Conservation (phyloP, 2,888 invertebrate genomes). For the Trissolcus japonicus region DNA sequence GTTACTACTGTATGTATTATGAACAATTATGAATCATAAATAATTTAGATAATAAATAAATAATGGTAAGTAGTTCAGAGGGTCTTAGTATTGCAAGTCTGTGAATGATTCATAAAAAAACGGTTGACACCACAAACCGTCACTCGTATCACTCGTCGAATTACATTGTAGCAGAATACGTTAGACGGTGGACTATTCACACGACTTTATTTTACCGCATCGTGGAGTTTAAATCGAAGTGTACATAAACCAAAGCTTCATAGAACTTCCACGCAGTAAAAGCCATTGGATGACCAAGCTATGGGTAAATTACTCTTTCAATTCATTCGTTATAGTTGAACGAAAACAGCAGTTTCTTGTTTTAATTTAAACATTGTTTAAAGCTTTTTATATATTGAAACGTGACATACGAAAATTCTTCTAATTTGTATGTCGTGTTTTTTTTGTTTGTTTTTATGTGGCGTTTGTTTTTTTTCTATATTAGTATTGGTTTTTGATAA, state of each 20-base stretch:
- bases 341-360: slow-evolving; percentile 3
- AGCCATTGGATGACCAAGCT: slow-evolving; percentile 35
- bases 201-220: slow-evolving; percentile 13
- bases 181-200: background rate
- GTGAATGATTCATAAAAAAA: slow-evolving; percentile 8
- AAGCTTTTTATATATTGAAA: background rate
- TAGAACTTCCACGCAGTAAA: slow-evolving; percentile 44
- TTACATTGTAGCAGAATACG: slow-evolving; percentile 24
- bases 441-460: too few relatives aligned
- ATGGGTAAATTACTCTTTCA: slow-evolving; percentile 29
- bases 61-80: background rate
- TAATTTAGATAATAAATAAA: background rate
- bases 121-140: background rate
- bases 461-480: too few relatives aligned
- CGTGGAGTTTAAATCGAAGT: slow-evolving; percentile 27
- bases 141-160: slow-evolving; percentile 1
- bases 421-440: too few relatives aligned
- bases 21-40: background rate
- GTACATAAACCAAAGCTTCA: slow-evolving; percentile 29
- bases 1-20: background rate
- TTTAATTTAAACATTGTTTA: too few relatives aligned
- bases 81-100: background rate
- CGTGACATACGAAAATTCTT: background rate
- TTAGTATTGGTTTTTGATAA: too few relatives aligned
- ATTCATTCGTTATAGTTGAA: slow-evolving; percentile 23